These are phyloP conservation scores for Melikaiella ostensackeni DNA, from an alignment of 2,888 invertebrate species.

Conservation along the genomic window DNA sequence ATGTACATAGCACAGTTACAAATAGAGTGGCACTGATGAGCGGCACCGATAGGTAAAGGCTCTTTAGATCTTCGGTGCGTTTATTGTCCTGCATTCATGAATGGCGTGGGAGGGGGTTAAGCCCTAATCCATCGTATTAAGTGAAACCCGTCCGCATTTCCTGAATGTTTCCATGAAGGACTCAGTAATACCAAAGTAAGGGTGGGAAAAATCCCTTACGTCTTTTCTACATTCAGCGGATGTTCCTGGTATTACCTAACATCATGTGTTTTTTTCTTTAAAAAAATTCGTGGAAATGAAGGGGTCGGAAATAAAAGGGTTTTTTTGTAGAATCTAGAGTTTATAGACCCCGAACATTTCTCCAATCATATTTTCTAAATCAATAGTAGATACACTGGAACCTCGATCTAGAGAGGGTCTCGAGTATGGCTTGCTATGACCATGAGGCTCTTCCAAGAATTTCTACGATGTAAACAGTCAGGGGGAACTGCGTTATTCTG, in stretches of 20 bases:
- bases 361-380: not conserved
- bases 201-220: constrained; percentile 12
- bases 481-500: too few species aligned
- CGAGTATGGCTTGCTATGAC: too few species aligned
- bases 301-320: not conserved
- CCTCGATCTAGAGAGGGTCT: too few species aligned
- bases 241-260: constrained; percentile 16
- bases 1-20: constrained; percentile 47
- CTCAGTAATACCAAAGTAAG: constrained; percentile 3
- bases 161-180: constrained; percentile 58
- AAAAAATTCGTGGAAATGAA: not conserved
- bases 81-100: constrained; percentile 60
- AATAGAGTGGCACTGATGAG: constrained; percentile 45
- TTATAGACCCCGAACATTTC: not conserved
- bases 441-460: too few species aligned
- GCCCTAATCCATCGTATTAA: constrained; percentile 71
- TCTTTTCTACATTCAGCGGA: constrained; percentile 28
- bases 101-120: constrained; percentile 62
- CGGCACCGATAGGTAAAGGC: constrained; percentile 40
- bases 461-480: too few species aligned
- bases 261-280: not conserved
- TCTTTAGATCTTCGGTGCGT: constrained; percentile 40
- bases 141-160: constrained; percentile 70
- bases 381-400: not conserved
- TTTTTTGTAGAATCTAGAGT: not conserved